Evolutionary conservation across 2,888 invertebrate genomes (phyloP).

Genomic region (Aporophyla nigra): DNA sequence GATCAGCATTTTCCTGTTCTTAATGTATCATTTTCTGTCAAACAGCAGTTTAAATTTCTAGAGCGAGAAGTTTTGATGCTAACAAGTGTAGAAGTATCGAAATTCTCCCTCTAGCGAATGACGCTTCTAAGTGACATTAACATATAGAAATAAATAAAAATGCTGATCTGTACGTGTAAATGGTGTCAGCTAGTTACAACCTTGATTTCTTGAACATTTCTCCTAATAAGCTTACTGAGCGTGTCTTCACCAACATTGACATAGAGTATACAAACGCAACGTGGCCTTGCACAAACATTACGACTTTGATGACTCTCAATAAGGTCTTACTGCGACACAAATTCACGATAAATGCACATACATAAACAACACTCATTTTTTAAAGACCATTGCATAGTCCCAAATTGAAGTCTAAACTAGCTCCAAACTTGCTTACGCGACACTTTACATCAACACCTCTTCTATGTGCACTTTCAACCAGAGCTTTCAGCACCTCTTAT

Average conservation of each 20-base stretch:
- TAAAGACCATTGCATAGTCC: conserved; percentile 64
- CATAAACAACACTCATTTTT: conserved; percentile 48
- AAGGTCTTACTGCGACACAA: conserved; percentile 39
- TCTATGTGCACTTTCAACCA: conserved; percentile 33
- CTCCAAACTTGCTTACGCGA: conserved; percentile 32
- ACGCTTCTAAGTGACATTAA: not conserved
- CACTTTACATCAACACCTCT: conserved; percentile 22
- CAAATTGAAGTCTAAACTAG: conserved; percentile 49
- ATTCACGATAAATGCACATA: conserved; percentile 59
- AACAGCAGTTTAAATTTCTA: not conserved
- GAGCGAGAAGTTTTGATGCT: not conserved
- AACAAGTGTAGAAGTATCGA: not conserved
- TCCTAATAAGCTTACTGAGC: conserved; percentile 4
- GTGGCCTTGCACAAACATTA: conserved; percentile 25
- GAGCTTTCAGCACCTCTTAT: conserved; percentile 54
- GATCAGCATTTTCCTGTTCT: not conserved
- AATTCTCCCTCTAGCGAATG: not conserved
- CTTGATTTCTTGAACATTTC: conserved; percentile 2
- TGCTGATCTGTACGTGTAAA: conserved; percentile 2
- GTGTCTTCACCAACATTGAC: conserved; percentile 24
- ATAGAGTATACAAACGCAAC: conserved; percentile 22
- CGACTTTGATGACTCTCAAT: conserved; percentile 24
- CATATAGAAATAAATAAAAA: conserved; percentile 3
- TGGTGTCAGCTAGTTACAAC: not conserved
- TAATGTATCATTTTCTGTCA: not conserved